These are phyloP conservation scores for Callinectes sapidus DNA, from an alignment of 2,888 invertebrate species.

Conservation along the genomic window DNA sequence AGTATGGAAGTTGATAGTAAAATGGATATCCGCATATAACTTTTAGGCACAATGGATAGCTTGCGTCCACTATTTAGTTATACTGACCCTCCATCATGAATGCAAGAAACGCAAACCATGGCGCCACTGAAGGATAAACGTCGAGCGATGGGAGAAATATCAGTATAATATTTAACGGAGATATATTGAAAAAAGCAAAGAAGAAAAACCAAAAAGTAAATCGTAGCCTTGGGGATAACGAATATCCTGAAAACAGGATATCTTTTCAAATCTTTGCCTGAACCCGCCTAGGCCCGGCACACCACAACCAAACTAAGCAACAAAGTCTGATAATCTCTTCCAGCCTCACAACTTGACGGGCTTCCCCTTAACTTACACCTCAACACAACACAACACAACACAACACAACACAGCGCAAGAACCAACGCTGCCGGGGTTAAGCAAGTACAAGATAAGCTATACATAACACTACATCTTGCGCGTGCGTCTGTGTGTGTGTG, in stretches of 20 bases:
- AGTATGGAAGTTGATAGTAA: no score
- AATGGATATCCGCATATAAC: no score
- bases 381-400: conserved; percentile 7
- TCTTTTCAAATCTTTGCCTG: neutral
- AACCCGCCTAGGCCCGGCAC: neutral
- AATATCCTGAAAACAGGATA: neutral
- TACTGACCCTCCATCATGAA: neutral
- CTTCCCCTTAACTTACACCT: neutral
- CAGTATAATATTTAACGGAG: neutral
- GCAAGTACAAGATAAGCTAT: neutral
- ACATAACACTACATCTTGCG: neutral
- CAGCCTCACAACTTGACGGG: conserved; percentile 21
- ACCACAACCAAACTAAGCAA: neutral
- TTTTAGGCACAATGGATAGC: neutral
- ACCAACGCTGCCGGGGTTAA: neutral
- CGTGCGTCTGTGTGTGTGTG: conserved; percentile 4
- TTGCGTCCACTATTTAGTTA: no score
- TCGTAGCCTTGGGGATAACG: neutral
- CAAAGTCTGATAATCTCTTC: conserved; percentile 7
- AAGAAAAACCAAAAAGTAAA: neutral
- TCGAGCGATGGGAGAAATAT: neutral
- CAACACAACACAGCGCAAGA: neutral
- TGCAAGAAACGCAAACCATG: neutral
- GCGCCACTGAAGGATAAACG: neutral
- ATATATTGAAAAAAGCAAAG: neutral